These are phyloP conservation scores for Acleris laterana DNA, from an alignment of 2,888 invertebrate genomes.

Conservation along the genomic window DNA sequence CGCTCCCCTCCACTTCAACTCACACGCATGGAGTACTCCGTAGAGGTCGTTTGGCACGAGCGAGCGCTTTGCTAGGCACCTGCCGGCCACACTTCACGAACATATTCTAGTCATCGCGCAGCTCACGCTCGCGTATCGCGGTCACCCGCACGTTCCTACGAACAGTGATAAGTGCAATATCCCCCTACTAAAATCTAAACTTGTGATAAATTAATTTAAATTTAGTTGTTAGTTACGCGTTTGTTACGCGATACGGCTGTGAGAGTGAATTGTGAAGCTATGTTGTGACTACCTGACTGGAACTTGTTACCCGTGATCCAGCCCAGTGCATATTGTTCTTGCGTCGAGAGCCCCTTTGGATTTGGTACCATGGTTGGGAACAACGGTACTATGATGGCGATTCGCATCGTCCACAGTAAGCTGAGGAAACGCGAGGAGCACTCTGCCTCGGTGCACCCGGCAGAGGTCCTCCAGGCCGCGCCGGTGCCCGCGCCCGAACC, in stretches of 20 bases:
- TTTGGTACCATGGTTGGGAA: conserved; percentile 91
- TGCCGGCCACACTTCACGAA: conserved; percentile 82
- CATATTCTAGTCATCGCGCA: conserved; percentile 83
- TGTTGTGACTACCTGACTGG: conserved; percentile 84
- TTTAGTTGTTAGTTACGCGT: conserved; percentile 79
- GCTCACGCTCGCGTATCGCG: conserved; percentile 80
- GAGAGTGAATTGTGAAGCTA: conserved; percentile 79
- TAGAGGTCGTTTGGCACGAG: conserved; percentile 86
- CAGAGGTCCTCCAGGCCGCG: conserved; percentile 86
- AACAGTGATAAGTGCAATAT: conserved; percentile 85
- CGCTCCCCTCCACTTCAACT: conserved; percentile 80
- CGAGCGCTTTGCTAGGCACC: conserved; percentile 86
- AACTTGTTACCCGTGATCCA: conserved; percentile 80
- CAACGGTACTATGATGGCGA: conserved; percentile 93
- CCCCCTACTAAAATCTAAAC: conserved; percentile 68
- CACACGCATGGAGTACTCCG: conserved; percentile 86
- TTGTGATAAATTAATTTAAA: conserved; percentile 83
- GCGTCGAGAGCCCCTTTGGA: conserved; percentile 69
- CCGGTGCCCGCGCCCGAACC: conserved; percentile 80
- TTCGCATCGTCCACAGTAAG: conserved; percentile 96
- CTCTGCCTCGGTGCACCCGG: conserved; percentile 88
- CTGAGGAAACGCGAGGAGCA: conserved; percentile 93
- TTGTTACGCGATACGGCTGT: conserved; percentile 81
- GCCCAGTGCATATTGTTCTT: conserved; percentile 80
- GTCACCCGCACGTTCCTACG: conserved; percentile 81